Percentiles rank a stretch among this genome's conserved stretches.
Evolutionary conservation across 2,888 invertebrate genomes (phyloP).

Genomic region (Coecobrya sp.): DNA sequence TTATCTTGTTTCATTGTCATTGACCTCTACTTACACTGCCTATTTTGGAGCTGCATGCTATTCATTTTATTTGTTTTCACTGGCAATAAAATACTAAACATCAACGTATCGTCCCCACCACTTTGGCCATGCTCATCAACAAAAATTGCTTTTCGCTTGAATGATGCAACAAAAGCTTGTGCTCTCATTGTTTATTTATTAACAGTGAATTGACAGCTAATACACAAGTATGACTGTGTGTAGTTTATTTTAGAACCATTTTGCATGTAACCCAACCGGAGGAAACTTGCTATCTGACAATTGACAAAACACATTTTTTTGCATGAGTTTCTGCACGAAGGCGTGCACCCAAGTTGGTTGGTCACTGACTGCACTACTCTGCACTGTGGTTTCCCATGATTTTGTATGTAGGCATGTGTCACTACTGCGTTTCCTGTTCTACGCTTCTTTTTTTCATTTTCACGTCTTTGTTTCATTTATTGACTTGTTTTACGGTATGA

Average conservation of each 20-base stretch:
- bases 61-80: background rate
- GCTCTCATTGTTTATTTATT: constrained; percentile 8
- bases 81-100: background rate
- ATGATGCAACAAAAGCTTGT: background rate
- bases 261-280: background rate
- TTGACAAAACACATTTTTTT: background rate
- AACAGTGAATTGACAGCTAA: background rate
- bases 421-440: background rate
- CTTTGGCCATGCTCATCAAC: background rate
- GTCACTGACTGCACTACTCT: background rate
- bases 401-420: too few relatives aligned
- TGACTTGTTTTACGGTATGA: background rate
- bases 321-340: background rate
- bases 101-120: background rate
- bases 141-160: background rate
- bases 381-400: too few relatives aligned
- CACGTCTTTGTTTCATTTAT: background rate
- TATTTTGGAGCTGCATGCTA: background rate
- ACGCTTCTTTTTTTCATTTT: background rate
- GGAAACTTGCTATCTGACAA: background rate
- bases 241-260: background rate
- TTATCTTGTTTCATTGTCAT: constrained; percentile 54
- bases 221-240: background rate
- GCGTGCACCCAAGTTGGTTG: background rate
- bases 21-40: constrained; percentile 49